Percentiles rank a stretch among this genome's conserved stretches.
Conservation (phyloP, 2,113 vertebrate genomes). For the Apteryx owenii region DNA sequence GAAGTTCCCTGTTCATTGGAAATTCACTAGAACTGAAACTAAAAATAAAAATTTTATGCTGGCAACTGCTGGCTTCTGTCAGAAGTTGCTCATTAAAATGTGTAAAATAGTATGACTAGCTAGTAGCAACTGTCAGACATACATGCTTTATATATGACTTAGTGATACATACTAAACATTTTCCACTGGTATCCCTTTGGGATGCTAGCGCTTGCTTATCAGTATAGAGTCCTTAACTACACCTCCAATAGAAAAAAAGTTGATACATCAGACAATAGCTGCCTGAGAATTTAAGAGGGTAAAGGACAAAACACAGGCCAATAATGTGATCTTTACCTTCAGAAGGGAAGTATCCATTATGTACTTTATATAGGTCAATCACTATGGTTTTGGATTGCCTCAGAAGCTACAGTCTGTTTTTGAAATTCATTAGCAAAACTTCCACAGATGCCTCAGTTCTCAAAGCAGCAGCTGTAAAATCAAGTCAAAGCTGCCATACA, state of each 20-base stretch:
- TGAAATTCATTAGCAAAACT: background rate
- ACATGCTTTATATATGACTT: background rate
- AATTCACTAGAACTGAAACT: background rate
- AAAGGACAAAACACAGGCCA: background rate
- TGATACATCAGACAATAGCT: background rate
- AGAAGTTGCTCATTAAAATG: constrained; percentile 11
- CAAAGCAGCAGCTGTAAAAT: background rate
- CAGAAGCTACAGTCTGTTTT: background rate
- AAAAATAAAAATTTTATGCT: background rate
- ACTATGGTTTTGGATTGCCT: background rate
- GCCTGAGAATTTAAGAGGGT: background rate
- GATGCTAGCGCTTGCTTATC: background rate
- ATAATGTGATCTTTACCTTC: background rate
- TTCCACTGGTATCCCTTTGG: background rate
- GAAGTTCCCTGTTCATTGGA: background rate
- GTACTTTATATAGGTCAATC: background rate
- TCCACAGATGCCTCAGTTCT: background rate
- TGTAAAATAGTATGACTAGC: background rate
- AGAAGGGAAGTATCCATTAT: background rate
- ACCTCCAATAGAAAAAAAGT: background rate
- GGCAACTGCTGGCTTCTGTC: background rate
- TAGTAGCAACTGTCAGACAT: background rate
- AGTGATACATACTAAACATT: background rate
- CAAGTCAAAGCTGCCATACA: background rate
- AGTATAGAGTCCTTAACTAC: background rate